Evolutionary conservation across 2,113 vertebrate species (phyloP).

Genomic region (Polypterus senegalus): DNA sequence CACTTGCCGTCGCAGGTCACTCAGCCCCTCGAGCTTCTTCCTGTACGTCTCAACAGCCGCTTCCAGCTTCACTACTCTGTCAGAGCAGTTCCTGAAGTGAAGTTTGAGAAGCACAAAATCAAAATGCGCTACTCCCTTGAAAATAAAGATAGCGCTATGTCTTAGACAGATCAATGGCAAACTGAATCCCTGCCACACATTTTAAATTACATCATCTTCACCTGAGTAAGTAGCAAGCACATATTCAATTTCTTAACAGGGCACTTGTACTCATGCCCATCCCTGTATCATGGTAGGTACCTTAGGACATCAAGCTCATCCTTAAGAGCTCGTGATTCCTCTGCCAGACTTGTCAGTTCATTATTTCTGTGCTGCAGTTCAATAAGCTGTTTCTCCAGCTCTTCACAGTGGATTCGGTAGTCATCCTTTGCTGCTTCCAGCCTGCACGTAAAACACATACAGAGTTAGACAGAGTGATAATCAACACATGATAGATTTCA

Average conservation of each 20-base stretch:
- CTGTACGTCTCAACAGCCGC: slow-evolving; percentile 83
- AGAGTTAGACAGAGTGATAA: neutral
- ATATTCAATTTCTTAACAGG: too few relatives aligned
- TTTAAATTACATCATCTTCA: too few relatives aligned
- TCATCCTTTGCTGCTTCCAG: slow-evolving; percentile 95
- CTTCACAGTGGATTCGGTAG: slow-evolving; percentile 92
- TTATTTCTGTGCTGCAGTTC: slow-evolving; percentile 90
- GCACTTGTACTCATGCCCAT: neutral
- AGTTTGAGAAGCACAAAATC: too few relatives aligned
- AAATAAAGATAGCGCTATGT: too few relatives aligned
- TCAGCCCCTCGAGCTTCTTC: slow-evolving; percentile 86
- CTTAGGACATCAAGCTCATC: slow-evolving; percentile 91
- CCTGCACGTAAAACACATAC: slow-evolving; percentile 34
- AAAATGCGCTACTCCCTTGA: too few relatives aligned
- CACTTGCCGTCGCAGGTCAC: slow-evolving; percentile 82
- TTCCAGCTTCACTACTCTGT: slow-evolving; percentile 82
- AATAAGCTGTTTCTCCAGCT: slow-evolving; percentile 84
- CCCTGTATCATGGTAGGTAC: slow-evolving; percentile 30
- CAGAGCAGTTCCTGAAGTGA: slow-evolving; percentile 57
- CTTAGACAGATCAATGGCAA: too few relatives aligned
- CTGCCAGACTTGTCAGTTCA: slow-evolving; percentile 80
- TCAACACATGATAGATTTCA: too few relatives aligned
- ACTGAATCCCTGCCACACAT: too few relatives aligned
- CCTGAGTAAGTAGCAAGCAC: too few relatives aligned
- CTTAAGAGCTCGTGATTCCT: slow-evolving; percentile 83